Evolutionary conservation across 2,797 vertebrate species (phyloP), one percentile per base, ranked within the genome.

Genomic region (Atherinosoma microstoma): DNA sequence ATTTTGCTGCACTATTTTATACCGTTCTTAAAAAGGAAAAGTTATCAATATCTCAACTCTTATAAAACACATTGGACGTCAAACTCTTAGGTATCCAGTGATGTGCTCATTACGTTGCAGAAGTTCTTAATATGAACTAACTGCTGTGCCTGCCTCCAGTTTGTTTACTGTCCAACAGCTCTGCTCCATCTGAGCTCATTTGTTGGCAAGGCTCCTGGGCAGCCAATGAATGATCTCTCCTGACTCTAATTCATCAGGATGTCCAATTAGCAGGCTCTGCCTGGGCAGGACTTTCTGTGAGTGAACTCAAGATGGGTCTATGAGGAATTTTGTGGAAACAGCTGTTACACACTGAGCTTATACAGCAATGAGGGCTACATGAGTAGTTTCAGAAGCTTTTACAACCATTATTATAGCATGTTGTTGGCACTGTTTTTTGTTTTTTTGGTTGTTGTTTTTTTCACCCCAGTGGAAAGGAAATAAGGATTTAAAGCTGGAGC

Each of bases 181-280:
- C 67, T 30, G 42, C 70, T 79, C 66, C 49, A 69, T 42, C 70
- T 64, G 75, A 65, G 67, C 83, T 86, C 78, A 76, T 82, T 84
- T 83, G 73, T 72, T 66, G 53, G 71, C 63, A 67, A 73, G 56
- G 67, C 85, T 85, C 67, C 75, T 67, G 75, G 58, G 73, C 64
- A 51, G 71, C 70, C 67, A 63, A 64, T 71, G 74, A 86, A 64
- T 73, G 87, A 86, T 84, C 75, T 61, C 77, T 68, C 68, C 63
- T 54, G 13, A 68, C 16, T 60, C 70, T 77, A 82, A 89, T 86
- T 88, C 77, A 73, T 87, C 80, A 76, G 61, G 78, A 73, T 20
- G 73, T 78, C 86, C 78, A 85, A 87, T 87, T 86, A 88, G 68
- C 34, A 80, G 67, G 86, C 70, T 53, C 54, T 58, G 70, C 72